Conservation (phyloP, 1,140 invertebrate genomes). For the Drosophila bifasciata region DNA sequence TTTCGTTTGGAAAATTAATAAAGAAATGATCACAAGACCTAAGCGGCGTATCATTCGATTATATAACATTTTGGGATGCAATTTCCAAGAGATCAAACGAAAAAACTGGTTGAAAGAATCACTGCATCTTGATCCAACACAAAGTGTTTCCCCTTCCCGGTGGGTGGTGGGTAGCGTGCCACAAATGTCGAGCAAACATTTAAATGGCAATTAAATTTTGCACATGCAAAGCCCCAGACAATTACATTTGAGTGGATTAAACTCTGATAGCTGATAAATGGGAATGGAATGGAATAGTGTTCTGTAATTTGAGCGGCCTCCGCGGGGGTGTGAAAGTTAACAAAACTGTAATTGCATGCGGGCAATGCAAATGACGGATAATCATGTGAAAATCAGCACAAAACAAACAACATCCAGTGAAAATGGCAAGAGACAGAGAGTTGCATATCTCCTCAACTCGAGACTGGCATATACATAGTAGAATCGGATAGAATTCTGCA, state of each 20-base stretch:
- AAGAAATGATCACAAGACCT: slow-evolving; percentile 36
- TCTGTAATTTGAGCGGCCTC: slow-evolving; percentile 11
- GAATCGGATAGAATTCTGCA: slow-evolving; percentile 13
- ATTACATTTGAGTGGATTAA: slow-evolving; percentile 40
- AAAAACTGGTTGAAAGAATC: neutral
- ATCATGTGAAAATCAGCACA: slow-evolving; percentile 72
- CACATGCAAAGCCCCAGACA: slow-evolving; percentile 45
- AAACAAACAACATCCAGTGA: slow-evolving; percentile 53
- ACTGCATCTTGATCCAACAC: slow-evolving; percentile 10
- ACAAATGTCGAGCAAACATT: slow-evolving; percentile 51
- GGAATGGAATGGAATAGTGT: slow-evolving; percentile 13
- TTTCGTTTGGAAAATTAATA: slow-evolving; percentile 32
- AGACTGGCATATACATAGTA: slow-evolving; percentile 14
- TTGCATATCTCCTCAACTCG: slow-evolving; percentile 13
- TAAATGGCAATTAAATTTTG: slow-evolving; percentile 41
- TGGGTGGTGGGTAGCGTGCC: slow-evolving; percentile 28
- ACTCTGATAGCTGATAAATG: slow-evolving; percentile 37
- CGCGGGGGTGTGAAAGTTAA: slow-evolving; percentile 40
- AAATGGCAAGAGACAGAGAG: slow-evolving; percentile 19
- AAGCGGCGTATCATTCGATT: slow-evolving; percentile 5
- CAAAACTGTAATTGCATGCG: slow-evolving; percentile 63
- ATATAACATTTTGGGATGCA: neutral
- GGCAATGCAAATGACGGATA: slow-evolving; percentile 33
- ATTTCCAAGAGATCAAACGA: slow-evolving; percentile 19
- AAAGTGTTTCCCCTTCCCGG: neutral